Base-by-base conservation (phyloP, 2,797 vertebrate species). In the Scolopax bukidnonensis region DNA sequence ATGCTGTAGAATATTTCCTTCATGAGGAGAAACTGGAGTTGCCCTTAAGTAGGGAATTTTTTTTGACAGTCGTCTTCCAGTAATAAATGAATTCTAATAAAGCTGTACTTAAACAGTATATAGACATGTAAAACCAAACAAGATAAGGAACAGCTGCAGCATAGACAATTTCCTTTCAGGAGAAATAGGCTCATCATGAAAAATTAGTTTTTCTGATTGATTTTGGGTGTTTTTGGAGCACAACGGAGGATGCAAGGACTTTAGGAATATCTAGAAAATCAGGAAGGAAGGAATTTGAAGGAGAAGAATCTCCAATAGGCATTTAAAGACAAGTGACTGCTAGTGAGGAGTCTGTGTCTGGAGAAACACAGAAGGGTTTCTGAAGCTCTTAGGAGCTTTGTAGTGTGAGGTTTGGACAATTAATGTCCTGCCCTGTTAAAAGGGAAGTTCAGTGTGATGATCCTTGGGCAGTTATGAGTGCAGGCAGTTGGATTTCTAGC, bases 381-480 rank as follows among this genome's bases (percentile, higher is more conserved):
- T 85, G 50, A 43, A 64, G 27, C 27, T 38, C 12, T 69, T 16
- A 4, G 12, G 30, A 32, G 20, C 15, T 18, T 45, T n/a, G 20
- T 45, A 48, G 15, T 0, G 0, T 61, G 23, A 11, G 1, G 0
- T 76, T 76, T 28, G 36, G 16, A 20, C 75, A 70, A 4, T 28
- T 54, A 2, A 32, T 43, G 43, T 21, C 45, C 27, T 50, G 14
- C 28, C 10, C 25, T n/a, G 5, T 50, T 74, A 36, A 25, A 32
- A 63, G 48, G 24, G 15, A 40, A 12, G 21, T 17, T 84, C 20
- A 25, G 16, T 5, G 7, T 33, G 54, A 21, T 1, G 3, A 16
- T 41, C n/a, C 87, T 50, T 30, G 21, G 32, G 2, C 75, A 56
- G 33, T 23, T 4, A 1, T 20, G 45, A 47, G 1, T 63, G 56